phyloP scores from a whole-genome alignment of 2,888 invertebrate species.

The Lasioglossum zephyrum region DNA sequence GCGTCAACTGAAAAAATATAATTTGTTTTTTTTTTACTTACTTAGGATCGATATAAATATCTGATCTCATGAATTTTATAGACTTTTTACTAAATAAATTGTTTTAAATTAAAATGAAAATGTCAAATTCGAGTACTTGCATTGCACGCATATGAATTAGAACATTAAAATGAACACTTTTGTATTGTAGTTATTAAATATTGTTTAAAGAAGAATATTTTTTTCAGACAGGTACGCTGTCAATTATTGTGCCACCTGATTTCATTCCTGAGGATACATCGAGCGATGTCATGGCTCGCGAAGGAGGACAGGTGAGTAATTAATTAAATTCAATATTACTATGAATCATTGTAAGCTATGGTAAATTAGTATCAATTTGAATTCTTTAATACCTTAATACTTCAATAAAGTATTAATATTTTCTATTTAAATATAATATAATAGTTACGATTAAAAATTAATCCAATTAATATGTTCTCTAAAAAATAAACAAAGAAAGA shows the following conservation, averaged over 20 bases:
- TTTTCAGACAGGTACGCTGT: conserved; percentile 91
- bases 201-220: background rate
- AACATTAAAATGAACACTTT: background rate
- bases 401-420: background rate
- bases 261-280: conserved; percentile 94
- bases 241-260: conserved; percentile 96
- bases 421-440: background rate
- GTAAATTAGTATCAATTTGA: background rate
- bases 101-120: background rate
- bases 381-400: background rate
- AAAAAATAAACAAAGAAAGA: background rate
- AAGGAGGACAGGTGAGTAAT: conserved; percentile 87
- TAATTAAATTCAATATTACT: background rate
- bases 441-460: background rate
- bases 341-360: background rate
- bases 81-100: background rate
- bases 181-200: background rate
- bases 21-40: background rate
- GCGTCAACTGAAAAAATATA: background rate
- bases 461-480: background rate
- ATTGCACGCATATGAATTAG: background rate
- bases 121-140: background rate
- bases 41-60: background rate
- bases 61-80: background rate
- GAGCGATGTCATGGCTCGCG: conserved; percentile 94